Evolutionary conservation across 2,113 vertebrate species (phyloP), one percentile per base, ranked within the genome.

Genomic region (Daboia siamensis): DNA sequence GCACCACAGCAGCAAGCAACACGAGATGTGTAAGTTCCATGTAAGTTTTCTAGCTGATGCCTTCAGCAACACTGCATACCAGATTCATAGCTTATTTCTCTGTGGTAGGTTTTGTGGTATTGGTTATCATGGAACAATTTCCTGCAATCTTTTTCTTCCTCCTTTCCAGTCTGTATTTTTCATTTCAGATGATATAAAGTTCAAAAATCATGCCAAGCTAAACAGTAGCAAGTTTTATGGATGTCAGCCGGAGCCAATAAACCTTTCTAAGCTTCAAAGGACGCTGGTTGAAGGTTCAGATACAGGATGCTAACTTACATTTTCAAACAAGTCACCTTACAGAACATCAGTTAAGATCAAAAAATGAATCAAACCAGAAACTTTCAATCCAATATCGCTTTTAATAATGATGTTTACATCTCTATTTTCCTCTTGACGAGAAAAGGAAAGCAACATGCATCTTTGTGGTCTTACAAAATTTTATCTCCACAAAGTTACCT

Each of bases 221-320:
- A 7, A 86, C 9, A 86, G 59, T 54, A 26, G 26, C 10, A 91
- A 80, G 85, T 13, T 91, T 94, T 87, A 88, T 29, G 46, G 57
- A 93, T 86, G 94, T 0, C 0, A 89, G 92, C 20, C 91, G 51
- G 87, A 90, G 86, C 61, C 90, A 57, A 93, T 94, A 46, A 89
- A 89, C 90, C 93, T 46, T 13, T n/a, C 84, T 33, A 91, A 92
- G 3, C 52, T 91, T 92, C 93, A 93, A 57, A 64, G 52, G 46
- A 46, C 29, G 44, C n/a, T 87, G 85, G 46, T 39, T 84, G 3
- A 64, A 91, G 85, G 2, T 91, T 95, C 33, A 48, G 92, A 13
- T 94, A 90, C 57, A 56, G 6, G 93, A 87, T 10, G 2, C 0
- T 39, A 21, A 11, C 2, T 0, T 44, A 8, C 54, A 6, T 93